Conservation (phyloP, 2,113 vertebrate genomes). For the Nyctibius bracteatus region DNA sequence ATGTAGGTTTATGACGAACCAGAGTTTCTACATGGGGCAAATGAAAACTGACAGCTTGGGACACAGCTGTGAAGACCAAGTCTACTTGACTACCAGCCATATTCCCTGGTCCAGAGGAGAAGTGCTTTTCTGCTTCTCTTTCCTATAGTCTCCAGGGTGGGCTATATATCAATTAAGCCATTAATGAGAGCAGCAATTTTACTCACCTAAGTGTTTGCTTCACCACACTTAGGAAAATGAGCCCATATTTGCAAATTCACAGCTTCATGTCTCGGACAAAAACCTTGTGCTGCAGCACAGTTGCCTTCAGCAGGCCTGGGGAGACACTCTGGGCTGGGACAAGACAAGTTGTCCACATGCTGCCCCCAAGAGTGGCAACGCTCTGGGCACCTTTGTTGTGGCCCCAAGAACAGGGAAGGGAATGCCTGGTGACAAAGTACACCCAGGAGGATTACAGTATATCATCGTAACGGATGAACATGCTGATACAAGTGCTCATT, state of each 20-base stretch:
- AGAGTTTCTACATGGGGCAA: not conserved
- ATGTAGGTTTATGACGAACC: not conserved
- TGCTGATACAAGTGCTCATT: not conserved
- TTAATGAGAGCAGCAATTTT: not conserved
- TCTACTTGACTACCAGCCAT: not conserved
- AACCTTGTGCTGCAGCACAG: not conserved
- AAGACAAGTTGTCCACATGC: rapidly evolving
- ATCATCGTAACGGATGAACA: not conserved
- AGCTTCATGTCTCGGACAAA: not conserved
- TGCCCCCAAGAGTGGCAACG: not conserved
- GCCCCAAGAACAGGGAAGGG: not conserved
- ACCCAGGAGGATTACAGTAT: not conserved
- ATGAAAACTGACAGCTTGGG: not conserved
- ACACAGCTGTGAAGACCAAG: not conserved
- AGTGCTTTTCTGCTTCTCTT: not conserved
- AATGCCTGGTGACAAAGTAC: constrained; percentile 32
- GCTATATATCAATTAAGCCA: not conserved
- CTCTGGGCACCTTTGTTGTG: not conserved
- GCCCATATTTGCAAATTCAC: not conserved
- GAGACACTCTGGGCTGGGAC: not conserved
- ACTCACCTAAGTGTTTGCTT: not conserved
- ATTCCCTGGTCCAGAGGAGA: not conserved
- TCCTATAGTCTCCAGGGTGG: not conserved
- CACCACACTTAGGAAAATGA: not conserved
- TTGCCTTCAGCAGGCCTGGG: not conserved